These are phyloP conservation scores for Diaprepes abbreviatus DNA, from an alignment of 2,888 invertebrate species.

Conservation along the genomic window DNA sequence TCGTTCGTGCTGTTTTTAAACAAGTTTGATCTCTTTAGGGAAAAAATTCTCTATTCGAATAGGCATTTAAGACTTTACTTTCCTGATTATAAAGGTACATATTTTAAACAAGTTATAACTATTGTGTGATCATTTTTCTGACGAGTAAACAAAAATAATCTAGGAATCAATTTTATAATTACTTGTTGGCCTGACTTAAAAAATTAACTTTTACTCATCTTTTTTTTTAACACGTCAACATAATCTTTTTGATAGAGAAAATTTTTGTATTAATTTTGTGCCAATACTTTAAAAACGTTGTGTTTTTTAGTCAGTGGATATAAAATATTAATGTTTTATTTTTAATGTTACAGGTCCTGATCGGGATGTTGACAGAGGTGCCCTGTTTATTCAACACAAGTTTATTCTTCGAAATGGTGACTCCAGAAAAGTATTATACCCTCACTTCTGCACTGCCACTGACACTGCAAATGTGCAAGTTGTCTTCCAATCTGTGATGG, in stretches of 20 bases:
- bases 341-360: conserved; percentile 69
- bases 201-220: too few relatives aligned
- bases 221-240: too few relatives aligned
- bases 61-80: conserved; percentile 74
- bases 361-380: conserved; percentile 74
- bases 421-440: conserved; percentile 73
- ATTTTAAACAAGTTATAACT: too few relatives aligned
- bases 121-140: too few relatives aligned
- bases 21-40: conserved; percentile 76
- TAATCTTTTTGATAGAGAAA: too few relatives aligned
- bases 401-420: conserved; percentile 72
- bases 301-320: not conserved
- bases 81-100: conserved; percentile 73
- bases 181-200: too few relatives aligned
- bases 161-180: too few relatives aligned
- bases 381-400: conserved; percentile 75
- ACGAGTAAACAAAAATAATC: too few relatives aligned
- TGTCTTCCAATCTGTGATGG: conserved; percentile 77
- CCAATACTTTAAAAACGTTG: too few relatives aligned
- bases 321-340: not conserved
- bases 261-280: too few relatives aligned
- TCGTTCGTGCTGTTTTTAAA: conserved; percentile 76
- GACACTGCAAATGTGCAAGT: conserved; percentile 77
- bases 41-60: conserved; percentile 75
- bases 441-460: conserved; percentile 78